Evolutionary conservation across 2,888 invertebrate species (phyloP).

Genomic region (Agrenia bidenticulata): DNA sequence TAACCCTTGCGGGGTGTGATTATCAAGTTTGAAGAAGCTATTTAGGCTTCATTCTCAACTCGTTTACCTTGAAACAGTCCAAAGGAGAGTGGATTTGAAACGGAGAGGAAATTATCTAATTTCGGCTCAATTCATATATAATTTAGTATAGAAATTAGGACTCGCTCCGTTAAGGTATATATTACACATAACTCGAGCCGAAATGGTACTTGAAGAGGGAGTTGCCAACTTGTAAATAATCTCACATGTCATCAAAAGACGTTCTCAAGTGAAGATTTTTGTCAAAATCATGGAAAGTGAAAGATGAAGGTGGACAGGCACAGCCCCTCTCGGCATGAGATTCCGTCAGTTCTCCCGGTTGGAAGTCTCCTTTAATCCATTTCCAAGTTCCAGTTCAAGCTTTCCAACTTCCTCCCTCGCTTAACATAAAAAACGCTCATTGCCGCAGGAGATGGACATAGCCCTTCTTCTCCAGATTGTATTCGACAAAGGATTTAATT

Average conservation of each 20-base stretch:
- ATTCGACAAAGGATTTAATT: too few relatives aligned
- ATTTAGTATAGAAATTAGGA: too few relatives aligned
- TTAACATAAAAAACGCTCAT: not conserved
- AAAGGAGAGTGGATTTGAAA: too few relatives aligned
- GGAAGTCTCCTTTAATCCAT: not conserved
- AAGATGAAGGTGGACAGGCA: slow-evolving; percentile 6
- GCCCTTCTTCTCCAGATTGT: too few relatives aligned
- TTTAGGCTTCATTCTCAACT: too few relatives aligned
- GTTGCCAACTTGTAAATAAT: slow-evolving; percentile 2
- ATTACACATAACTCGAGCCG: too few relatives aligned
- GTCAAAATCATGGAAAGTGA: slow-evolving; percentile 11
- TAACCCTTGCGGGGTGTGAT: not conserved
- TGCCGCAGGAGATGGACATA: not conserved
- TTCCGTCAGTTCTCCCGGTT: slow-evolving; percentile 17
- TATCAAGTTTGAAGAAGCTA: not conserved
- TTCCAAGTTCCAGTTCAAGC: not conserved
- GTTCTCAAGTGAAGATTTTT: not conserved
- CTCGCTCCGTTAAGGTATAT: too few relatives aligned
- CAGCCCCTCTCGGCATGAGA: slow-evolving; percentile 9
- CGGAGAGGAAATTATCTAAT: too few relatives aligned
- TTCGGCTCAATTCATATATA: too few relatives aligned
- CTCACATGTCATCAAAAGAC: slow-evolving; percentile 11
- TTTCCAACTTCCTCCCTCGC: too few relatives aligned
- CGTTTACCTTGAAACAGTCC: too few relatives aligned
- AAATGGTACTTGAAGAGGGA: not conserved